Percentiles rank a stretch among this genome's conserved stretches.
These are phyloP conservation scores for Trichogramma dendrolimi DNA, from an alignment of 2,888 invertebrate genomes.

Conservation along the genomic window DNA sequence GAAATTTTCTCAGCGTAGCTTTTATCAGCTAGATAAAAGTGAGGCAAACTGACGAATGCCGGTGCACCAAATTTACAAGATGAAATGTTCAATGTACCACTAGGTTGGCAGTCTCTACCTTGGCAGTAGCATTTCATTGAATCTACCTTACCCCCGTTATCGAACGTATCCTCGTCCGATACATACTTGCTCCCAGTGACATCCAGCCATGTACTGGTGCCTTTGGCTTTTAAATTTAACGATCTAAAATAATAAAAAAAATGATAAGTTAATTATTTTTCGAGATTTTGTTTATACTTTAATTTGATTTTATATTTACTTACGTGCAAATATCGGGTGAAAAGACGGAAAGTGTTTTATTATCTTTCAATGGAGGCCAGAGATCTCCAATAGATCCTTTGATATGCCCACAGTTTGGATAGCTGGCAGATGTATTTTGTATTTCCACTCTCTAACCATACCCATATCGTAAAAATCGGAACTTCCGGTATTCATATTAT, in stretches of 20 bases:
- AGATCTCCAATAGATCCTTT: constrained; percentile 76
- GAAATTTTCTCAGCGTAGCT: constrained; percentile 61
- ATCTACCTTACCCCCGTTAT: constrained; percentile 64
- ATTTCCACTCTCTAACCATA: constrained; percentile 69
- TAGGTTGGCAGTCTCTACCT: constrained; percentile 50
- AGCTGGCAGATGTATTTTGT: constrained; percentile 57
- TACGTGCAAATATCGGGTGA: constrained; percentile 76
- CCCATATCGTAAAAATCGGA: constrained; percentile 65
- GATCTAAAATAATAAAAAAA: constrained; percentile 43
- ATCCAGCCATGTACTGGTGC: constrained; percentile 50
- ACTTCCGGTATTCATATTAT: constrained; percentile 72
- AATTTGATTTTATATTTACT: constrained; percentile 41
- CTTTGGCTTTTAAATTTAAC: constrained; percentile 47
- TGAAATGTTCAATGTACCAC: constrained; percentile 70
- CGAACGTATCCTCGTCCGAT: constrained; percentile 65
- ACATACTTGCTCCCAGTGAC: constrained; percentile 57
- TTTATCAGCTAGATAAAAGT: constrained; percentile 72
- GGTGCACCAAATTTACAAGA: constrained; percentile 76
- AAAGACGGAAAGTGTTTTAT: constrained; percentile 63
- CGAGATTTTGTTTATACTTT: constrained; percentile 1
- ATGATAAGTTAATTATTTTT: neutral
- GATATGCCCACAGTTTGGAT: constrained; percentile 63
- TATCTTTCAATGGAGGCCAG: constrained; percentile 67
- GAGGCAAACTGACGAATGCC: constrained; percentile 75
- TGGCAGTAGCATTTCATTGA: constrained; percentile 68